Conservation (phyloP, 2,113 vertebrate genomes). For the Micronisus gabar region DNA sequence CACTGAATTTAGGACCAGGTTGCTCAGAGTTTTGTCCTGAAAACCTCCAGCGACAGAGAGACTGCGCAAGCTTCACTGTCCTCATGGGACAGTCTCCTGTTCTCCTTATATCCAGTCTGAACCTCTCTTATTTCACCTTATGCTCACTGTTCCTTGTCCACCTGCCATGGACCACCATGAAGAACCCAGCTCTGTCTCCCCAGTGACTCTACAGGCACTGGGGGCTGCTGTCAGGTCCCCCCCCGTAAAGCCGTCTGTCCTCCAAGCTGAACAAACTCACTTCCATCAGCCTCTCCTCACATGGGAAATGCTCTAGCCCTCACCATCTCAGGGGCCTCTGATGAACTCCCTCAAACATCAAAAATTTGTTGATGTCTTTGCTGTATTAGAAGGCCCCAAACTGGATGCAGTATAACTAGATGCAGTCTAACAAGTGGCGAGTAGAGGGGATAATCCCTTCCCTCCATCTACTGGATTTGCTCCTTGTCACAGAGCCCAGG, state of each 20-base stretch:
- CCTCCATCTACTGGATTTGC: not conserved
- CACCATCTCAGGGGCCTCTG: not conserved
- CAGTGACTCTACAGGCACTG: not conserved
- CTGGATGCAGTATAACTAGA: not conserved
- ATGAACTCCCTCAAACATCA: not conserved
- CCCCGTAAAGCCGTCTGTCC: not conserved
- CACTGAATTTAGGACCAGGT: not conserved
- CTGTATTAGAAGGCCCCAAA: not conserved
- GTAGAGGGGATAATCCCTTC: not conserved
- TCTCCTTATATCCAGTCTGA: not conserved
- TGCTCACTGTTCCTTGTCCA: not conserved
- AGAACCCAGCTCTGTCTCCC: not conserved
- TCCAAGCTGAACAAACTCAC: not conserved
- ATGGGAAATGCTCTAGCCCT: not conserved
- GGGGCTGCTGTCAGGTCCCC: not conserved
- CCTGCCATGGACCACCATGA: not conserved
- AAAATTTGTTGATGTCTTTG: not conserved
- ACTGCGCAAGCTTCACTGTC: not conserved
- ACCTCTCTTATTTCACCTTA: not conserved
- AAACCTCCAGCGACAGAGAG: not conserved
- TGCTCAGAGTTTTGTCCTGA: not conserved
- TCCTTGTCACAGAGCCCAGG: not conserved
- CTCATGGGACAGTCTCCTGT: not conserved
- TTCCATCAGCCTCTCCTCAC: rapidly evolving
- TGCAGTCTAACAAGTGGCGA: not conserved